phyloP scores from a whole-genome alignment of 1,140 invertebrate genomes.

The Polypedilum pembai region DNA sequence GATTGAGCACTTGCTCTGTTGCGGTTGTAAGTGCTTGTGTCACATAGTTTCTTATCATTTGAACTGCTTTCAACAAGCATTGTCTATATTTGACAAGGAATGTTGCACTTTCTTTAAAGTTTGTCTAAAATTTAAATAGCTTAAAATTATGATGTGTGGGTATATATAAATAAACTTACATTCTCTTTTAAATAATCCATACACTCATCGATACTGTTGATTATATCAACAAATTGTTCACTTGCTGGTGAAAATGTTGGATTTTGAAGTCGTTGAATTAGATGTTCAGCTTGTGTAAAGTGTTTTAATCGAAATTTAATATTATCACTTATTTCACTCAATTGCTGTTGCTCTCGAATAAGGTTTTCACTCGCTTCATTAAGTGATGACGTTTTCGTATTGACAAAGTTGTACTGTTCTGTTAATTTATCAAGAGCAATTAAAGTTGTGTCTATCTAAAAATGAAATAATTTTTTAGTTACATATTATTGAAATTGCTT shows the following conservation, averaged over 20 bases:
- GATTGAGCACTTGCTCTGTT: slow-evolving; percentile 61
- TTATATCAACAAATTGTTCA: slow-evolving; percentile 70
- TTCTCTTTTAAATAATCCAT: slow-evolving; percentile 76
- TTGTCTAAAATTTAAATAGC: slow-evolving; percentile 45
- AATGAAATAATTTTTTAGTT: not conserved
- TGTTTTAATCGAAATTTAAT: slow-evolving; percentile 74
- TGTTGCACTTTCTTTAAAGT: slow-evolving; percentile 63
- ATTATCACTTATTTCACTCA: slow-evolving; percentile 68
- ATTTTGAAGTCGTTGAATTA: slow-evolving; percentile 70
- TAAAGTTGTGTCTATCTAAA: slow-evolving; percentile 62
- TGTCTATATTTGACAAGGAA: slow-evolving; percentile 72
- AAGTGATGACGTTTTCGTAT: slow-evolving; percentile 81
- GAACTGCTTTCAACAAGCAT: slow-evolving; percentile 69
- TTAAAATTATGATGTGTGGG: slow-evolving; percentile 26
- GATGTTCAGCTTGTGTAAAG: slow-evolving; percentile 75
- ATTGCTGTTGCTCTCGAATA: slow-evolving; percentile 74
- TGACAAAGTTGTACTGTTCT: slow-evolving; percentile 74
- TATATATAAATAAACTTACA: slow-evolving; percentile 49
- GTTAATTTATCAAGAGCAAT: slow-evolving; percentile 62
- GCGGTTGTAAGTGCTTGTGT: slow-evolving; percentile 64
- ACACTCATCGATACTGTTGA: slow-evolving; percentile 80
- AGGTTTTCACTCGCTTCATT: slow-evolving; percentile 85
- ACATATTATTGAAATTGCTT: not conserved
- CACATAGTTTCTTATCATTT: slow-evolving; percentile 67
- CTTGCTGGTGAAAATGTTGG: slow-evolving; percentile 72